These are phyloP conservation scores for Calephelis virginiensis DNA, from an alignment of 1,140 invertebrate species.

Conservation along the genomic window DNA sequence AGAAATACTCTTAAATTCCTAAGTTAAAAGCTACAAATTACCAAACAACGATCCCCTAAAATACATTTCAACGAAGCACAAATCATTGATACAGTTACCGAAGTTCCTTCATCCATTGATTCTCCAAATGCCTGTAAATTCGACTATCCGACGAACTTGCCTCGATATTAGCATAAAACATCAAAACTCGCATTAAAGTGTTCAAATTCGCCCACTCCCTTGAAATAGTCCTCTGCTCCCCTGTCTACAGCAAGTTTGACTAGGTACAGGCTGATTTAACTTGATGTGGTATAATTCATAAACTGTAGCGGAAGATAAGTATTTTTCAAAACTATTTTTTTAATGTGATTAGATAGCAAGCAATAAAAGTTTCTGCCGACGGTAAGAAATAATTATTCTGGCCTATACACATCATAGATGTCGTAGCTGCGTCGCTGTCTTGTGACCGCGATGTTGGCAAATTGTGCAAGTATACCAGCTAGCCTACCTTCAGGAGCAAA, in stretches of 20 bases:
- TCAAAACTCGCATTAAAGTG: conserved; percentile 76
- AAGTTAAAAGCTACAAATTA: too few species aligned
- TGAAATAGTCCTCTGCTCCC: conserved; percentile 46
- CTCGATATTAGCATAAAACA: conserved; percentile 73
- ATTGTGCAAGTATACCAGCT: too few species aligned
- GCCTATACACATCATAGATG: too few species aligned
- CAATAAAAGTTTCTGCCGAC: too few species aligned
- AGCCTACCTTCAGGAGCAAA: too few species aligned
- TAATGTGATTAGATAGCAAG: too few species aligned
- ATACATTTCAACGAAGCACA: conserved; percentile 29
- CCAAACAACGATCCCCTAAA: background rate
- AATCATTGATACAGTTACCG: conserved; percentile 31
- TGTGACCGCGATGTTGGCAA: too few species aligned
- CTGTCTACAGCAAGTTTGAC: conserved; percentile 33
- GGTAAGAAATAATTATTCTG: too few species aligned
- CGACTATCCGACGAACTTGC: conserved; percentile 57
- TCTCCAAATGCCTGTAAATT: conserved; percentile 41
- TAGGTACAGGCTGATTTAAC: conserved; percentile 9
- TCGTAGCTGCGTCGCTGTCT: too few species aligned
- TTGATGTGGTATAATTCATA: conserved; percentile 28
- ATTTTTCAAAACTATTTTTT: too few species aligned
- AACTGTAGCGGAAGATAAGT: background rate
- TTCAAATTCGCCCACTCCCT: conserved; percentile 58
- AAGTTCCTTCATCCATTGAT: conserved; percentile 23
- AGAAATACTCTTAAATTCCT: too few species aligned